Base-by-base conservation (phyloP, 1,140 invertebrate species). In the Sesamia nonagrioides region DNA sequence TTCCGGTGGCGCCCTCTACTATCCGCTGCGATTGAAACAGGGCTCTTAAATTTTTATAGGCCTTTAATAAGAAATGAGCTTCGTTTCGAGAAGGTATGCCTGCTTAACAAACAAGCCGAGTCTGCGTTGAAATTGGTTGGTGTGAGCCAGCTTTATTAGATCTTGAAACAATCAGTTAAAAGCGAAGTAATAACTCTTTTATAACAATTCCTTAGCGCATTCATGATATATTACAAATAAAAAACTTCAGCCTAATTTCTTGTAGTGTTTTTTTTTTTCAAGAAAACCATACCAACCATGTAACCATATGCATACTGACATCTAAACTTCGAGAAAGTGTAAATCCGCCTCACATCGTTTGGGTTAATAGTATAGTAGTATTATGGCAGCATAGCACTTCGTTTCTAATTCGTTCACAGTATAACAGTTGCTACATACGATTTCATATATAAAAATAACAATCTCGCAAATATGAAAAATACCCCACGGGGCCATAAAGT, bases 1-100 rank as follows among this genome's bases (percentile, higher is more conserved):
- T 76, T 85, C 85, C 84, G 82, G 82, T 83, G 80, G 18, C 80
- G 73, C 74, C 82, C 85, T 79, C 56, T 79, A 78, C 83, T 88
- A 86, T 87, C 86, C 85, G 84, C 71, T 75, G 40, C 58, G 73
- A 81, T 84, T 83, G 78, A 66, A 74, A 61, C 78, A 35, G 21
- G 63, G 15, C 66, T 35, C 71, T 74, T 74, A 74, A 74, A 74
- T 74, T 74, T 60, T 74, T 74, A 74, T 74, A 58, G 37, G 35
- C 40, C 71, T 42, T 74, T 74, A 74, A 74, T 74, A 74, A 74
- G 54, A 74, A 74, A 74, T 74, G 40, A 74, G 54, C 37, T 21
- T 48, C 54, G 54, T 45, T 60, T 73, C 52, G 9, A 8, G 37
- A 74, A 69, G 42, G 66, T 69, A 48, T 48, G 17, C 37, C 52